Base-by-base conservation (phyloP, 2,113 vertebrate genomes). In the Polyodon spathula region DNA sequence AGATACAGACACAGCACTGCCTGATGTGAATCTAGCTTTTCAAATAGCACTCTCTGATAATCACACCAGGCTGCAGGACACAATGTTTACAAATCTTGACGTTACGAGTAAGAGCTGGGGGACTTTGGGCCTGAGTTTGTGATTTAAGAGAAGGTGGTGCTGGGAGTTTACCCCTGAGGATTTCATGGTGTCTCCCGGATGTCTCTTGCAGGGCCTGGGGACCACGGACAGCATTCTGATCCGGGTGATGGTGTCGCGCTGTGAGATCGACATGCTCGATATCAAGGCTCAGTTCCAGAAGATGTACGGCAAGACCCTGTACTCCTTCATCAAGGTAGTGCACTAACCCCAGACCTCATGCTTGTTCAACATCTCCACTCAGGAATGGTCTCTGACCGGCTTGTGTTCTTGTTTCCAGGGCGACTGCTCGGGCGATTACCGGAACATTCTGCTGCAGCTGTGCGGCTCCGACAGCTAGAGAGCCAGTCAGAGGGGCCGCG, bases 251-350 rank as follows among this genome's bases (percentile, higher is more conserved):
- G 90, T 99, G 15, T 81, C 94, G n/a, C 88, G 94, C 42, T 86
- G 86, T 0, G 95, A 98, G 70, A 74, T 94, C 0, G 96, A 99
- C 71, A 93, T 99, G 96, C 52, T 94, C 65, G 83, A 97, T 67
- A 97, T 99, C 66, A 87, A 93, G 52, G 81, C 73, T 0, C 78
- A 92, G 66, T 98, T 99, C 78, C 85, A 86, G 71, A 85, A 86
- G 73, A 78, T 82, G 72, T 99, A 97, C 0, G 90, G 92, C 27
- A 96, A 97, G 72, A 93, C 91, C 0, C 89, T 99, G 1, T 52
- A 93, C 78, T 97, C 95, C 62, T 98, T 98, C 81, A 98, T 98
- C 54, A 93, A 98, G 92, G 96, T 98, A 52, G n/a, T n/a, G n/a
- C n/a, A n/a, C n/a, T n/a, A n/a, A n/a, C n/a, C n/a, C n/a, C n/a